These are phyloP conservation scores for Diachasmimorpha longicaudata DNA, from an alignment of 1,140 invertebrate genomes.

Conservation along the genomic window DNA sequence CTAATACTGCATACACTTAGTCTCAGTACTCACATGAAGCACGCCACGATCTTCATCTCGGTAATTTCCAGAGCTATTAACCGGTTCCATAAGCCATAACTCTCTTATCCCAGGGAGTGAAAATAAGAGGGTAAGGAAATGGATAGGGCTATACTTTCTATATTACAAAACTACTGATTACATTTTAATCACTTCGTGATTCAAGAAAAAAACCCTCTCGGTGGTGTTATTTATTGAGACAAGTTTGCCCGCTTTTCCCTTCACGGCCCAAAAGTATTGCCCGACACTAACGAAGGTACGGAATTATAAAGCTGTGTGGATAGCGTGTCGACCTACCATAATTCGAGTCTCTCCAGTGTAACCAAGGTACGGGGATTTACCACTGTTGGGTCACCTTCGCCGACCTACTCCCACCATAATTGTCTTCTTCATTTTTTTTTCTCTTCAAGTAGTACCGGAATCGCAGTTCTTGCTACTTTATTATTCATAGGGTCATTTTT, in stretches of 20 bases:
- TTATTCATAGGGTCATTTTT: neutral
- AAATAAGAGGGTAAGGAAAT: too few relatives aligned
- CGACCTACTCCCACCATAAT: constrained; percentile 34
- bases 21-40: neutral
- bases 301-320: neutral
- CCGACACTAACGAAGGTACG: constrained; percentile 18
- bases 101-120: too few relatives aligned
- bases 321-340: neutral
- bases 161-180: neutral
- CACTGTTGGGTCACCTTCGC: constrained; percentile 32
- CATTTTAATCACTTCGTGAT: neutral
- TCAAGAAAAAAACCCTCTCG: neutral
- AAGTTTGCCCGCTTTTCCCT: neutral
- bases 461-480: constrained; percentile 3
- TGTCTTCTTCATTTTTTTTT: constrained; percentile 27
- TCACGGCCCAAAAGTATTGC: constrained; percentile 17
- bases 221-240: neutral
- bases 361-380: neutral
- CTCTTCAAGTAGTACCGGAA: neutral
- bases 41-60: neutral
- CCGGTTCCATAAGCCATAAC: too few relatives aligned
- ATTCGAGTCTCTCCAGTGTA: neutral
- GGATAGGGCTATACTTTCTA: neutral
- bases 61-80: neutral
- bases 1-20: neutral